Conservation (phyloP, 1,140 invertebrate species). For the Glomeris maerens region DNA sequence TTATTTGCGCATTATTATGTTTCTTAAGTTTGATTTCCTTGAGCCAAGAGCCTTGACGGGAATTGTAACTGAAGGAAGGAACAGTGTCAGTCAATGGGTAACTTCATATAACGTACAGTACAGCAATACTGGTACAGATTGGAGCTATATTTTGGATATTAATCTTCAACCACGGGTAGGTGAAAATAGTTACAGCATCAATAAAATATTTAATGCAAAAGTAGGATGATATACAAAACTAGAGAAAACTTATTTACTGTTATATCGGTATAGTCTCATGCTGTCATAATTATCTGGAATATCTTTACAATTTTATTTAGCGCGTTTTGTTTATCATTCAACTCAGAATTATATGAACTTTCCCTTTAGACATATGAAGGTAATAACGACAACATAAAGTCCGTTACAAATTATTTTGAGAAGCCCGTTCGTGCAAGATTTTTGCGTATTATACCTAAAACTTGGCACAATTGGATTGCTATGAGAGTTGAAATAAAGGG, state of each 20-base stretch:
- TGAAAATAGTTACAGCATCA: no score
- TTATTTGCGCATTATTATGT: not conserved
- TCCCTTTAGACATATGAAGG: constrained; percentile 3
- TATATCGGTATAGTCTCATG: no score
- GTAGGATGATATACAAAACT: no score
- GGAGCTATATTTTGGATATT: constrained; percentile 48
- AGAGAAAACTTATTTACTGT: no score
- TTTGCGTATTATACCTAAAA: constrained; percentile 46
- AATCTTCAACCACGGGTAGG: not conserved
- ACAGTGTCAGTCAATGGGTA: constrained; percentile 43
- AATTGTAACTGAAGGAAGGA: constrained; percentile 41
- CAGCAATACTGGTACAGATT: constrained; percentile 49
- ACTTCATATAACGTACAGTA: constrained; percentile 54
- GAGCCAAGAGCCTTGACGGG: constrained; percentile 58
- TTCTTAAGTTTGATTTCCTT: constrained; percentile 53
- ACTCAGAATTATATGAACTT: no score
- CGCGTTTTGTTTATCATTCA: no score
- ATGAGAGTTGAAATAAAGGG: constrained; percentile 52
- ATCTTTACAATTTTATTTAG: no score
- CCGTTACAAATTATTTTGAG: constrained; percentile 44
- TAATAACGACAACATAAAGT: constrained; percentile 22
- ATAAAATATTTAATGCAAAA: no score
- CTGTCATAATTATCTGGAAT: no score
- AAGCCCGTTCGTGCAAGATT: constrained; percentile 47
- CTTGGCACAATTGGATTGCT: constrained; percentile 51